phyloP scores from a whole-genome alignment of 2,797 vertebrate species.

The Clarias laeviceps region DNA sequence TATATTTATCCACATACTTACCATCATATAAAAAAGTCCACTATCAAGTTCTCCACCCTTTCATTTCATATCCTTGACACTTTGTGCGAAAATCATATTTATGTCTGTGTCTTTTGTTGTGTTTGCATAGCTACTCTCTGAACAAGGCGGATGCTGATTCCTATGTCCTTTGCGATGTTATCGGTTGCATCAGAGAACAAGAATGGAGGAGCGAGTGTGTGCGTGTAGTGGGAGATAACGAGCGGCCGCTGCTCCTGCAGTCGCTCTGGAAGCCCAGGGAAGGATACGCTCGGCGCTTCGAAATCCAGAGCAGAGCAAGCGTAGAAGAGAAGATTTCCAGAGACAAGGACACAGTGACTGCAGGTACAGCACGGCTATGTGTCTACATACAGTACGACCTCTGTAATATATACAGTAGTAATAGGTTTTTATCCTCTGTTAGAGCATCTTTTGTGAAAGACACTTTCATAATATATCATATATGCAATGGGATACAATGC shows the following conservation, averaged over 20 bases:
- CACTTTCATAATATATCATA: background rate
- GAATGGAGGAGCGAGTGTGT: constrained; percentile 79
- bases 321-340: constrained; percentile 75
- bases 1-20: background rate
- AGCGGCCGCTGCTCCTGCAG: constrained; percentile 81
- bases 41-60: background rate
- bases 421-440: background rate
- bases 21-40: background rate
- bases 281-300: constrained; percentile 78
- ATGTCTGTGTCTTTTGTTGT: background rate
- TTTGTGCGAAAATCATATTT: background rate
- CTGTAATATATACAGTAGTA: background rate
- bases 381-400: background rate
- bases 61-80: background rate
- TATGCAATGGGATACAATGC: no score
- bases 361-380: constrained; percentile 67
- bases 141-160: constrained; percentile 71
- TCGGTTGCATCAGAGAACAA: constrained; percentile 68
- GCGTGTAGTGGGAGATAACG: constrained; percentile 76
- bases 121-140: constrained; percentile 73
- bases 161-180: constrained; percentile 80
- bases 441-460: background rate
- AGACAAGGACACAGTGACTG: constrained; percentile 81
- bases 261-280: constrained; percentile 83
- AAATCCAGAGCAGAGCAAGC: constrained; percentile 74